Evolutionary conservation across 2,888 invertebrate genomes (phyloP), one percentile per base, ranked within the genome.

Genomic region (Cinara cedri): DNA sequence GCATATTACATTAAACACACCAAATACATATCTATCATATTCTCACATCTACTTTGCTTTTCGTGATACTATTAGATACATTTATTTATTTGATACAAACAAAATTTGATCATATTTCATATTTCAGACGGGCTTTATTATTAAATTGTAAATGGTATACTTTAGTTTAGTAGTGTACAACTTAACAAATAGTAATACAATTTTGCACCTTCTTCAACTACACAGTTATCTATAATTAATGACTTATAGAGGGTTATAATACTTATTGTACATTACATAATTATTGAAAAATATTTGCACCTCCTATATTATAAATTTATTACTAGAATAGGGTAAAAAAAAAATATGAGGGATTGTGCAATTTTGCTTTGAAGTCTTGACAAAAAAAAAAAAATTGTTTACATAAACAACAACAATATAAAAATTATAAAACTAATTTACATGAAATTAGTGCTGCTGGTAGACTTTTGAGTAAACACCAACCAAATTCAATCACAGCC

Each of bases 401-500:
- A 74, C 9, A 2, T 34, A 51, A 51, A 63, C 8, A 65, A 49
- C 1, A 62, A 57, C 1, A 19, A 42, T 34, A 54, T 16, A 51
- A 63, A 13, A 44, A 54, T 14, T 54, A 74, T 13, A 46, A 3
- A 34, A 65, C 49, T 21, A 34, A 72, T 62, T 60, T 57, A 60
- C 1, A 62, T 34, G 21, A n/a, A 72, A 54, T 51, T 63, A 65
- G 42, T 42, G 19, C 42, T 63, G 63, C 42, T 65, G 54, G 63
- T 51, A 42, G 34, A 63, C 42, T 21, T 34, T 46, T 26, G 46
- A 26, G 49, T 55, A 66, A n/a, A 34, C 46, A 76, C 66, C 60
- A 70, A 42, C 68, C 46, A 51, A 34, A 78, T 68, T 78, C 60
- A 68, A 78, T 78, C 78, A 78, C 78, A 78, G 78, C 78, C 78